phyloP scores from a whole-genome alignment of 2,797 vertebrate species.

The Pipistrellus pygmaeus region DNA sequence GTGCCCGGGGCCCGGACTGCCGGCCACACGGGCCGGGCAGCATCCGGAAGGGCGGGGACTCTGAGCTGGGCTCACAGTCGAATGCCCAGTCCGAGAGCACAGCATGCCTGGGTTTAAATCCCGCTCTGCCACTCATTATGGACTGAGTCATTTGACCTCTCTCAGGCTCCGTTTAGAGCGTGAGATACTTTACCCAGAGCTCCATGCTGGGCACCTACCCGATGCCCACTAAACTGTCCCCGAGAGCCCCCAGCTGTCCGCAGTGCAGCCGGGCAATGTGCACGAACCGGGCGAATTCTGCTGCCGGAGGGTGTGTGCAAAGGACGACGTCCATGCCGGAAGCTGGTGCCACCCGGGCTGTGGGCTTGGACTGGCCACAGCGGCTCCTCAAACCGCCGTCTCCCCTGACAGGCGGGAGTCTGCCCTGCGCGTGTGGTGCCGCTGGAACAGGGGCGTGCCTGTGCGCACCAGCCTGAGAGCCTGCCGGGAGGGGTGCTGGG shows the following conservation, averaged over 20 bases:
- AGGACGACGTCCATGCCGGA: too few relatives aligned
- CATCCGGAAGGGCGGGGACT: not conserved
- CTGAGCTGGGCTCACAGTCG: not conserved
- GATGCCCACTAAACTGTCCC: not conserved
- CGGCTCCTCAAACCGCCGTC: not conserved
- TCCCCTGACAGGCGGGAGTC: not conserved
- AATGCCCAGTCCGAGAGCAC: not conserved
- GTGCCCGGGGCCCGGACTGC: not conserved
- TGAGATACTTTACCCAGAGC: not conserved
- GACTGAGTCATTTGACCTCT: not conserved
- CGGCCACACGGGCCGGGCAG: not conserved
- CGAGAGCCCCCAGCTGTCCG: not conserved
- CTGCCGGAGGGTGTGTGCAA: not conserved
- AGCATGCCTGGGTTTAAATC: not conserved
- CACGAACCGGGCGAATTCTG: not conserved
- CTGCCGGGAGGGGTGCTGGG: not conserved
- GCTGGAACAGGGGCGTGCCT: not conserved
- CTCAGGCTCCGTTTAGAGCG: not conserved
- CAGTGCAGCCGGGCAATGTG: rapidly evolving
- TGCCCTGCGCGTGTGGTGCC: not conserved
- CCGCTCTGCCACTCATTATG: not conserved
- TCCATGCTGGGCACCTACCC: too few relatives aligned
- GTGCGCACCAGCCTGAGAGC: not conserved
- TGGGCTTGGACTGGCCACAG: not conserved
- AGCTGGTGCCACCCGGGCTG: not conserved